phyloP scores from a whole-genome alignment of 1,140 invertebrate species.

The Drosophila lacertosa region DNA sequence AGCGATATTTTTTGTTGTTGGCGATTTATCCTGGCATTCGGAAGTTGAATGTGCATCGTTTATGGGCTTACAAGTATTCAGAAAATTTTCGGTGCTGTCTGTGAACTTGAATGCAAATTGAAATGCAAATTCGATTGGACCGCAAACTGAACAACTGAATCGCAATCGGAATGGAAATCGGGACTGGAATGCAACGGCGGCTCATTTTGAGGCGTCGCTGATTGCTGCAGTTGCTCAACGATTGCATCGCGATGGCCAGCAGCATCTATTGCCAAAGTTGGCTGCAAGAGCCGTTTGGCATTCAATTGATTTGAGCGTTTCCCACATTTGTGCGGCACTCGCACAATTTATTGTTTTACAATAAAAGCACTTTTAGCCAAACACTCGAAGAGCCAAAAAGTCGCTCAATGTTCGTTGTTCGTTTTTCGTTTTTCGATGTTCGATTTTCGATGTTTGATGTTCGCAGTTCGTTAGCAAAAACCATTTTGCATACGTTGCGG shows the following conservation, averaged over 20 bases:
- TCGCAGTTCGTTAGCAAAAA: constrained; percentile 53
- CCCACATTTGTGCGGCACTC: constrained; percentile 48
- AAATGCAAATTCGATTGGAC: constrained; percentile 34
- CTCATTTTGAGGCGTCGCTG: constrained; percentile 26
- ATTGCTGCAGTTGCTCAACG: constrained; percentile 12
- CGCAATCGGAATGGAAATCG: constrained; percentile 15
- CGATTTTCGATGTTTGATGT: constrained; percentile 28
- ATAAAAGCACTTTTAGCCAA: constrained; percentile 40
- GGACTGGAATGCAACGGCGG: constrained; percentile 4
- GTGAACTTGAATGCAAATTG: constrained; percentile 43
- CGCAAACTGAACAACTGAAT: constrained; percentile 39
- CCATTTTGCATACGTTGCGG: constrained; percentile 51
- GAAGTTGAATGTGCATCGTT: constrained; percentile 56
- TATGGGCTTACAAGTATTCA: constrained; percentile 23
- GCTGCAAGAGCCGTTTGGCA: constrained; percentile 17
- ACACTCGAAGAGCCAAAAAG: constrained; percentile 21
- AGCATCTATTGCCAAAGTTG: constrained; percentile 26
- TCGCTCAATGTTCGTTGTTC: constrained; percentile 36
- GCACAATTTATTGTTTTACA: constrained; percentile 59
- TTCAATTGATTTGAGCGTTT: constrained; percentile 42
- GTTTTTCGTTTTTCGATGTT: constrained; percentile 64
- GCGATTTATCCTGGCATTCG: constrained; percentile 28
- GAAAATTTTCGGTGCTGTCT: constrained; percentile 14
- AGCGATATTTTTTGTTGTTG: background rate
- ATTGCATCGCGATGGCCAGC: constrained; percentile 21